A percentile compares a stretch with the other conserved stretches of the same genome.
These are phyloP conservation scores for Thryonomys swinderianus DNA, from an alignment of 2,113 vertebrate genomes.

Conservation along the genomic window DNA sequence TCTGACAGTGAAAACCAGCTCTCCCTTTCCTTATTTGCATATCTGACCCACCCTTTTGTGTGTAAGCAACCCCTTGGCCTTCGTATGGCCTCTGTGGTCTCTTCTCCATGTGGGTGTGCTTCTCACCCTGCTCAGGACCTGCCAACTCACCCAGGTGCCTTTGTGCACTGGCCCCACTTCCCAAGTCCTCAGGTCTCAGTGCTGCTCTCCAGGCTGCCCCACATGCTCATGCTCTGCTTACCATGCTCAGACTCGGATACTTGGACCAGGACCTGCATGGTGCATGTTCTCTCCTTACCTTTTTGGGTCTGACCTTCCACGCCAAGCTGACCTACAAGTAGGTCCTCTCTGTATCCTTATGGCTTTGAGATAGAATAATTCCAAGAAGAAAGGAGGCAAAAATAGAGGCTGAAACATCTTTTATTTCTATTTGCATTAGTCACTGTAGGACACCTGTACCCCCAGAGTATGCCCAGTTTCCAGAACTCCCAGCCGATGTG, in stretches of 20 bases:
- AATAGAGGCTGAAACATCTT: background rate
- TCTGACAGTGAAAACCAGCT: background rate
- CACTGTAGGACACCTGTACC: background rate
- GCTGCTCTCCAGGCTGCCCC: too few relatives aligned
- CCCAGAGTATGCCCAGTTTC: rapidly evolving
- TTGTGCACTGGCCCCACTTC: rapidly evolving
- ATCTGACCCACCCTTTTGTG: background rate
- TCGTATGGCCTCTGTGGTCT: background rate
- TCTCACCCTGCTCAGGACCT: background rate
- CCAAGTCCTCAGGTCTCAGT: too few relatives aligned
- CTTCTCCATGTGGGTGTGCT: background rate
- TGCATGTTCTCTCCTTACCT: background rate
- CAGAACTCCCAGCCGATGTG: too few relatives aligned
- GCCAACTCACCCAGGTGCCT: background rate
- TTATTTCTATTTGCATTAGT: background rate
- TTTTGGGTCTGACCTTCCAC: background rate
- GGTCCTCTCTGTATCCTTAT: background rate
- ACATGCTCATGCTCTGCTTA: too few relatives aligned
- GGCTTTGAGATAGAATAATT: background rate
- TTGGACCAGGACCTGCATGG: background rate
- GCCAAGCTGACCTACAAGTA: background rate
- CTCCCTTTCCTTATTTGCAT: background rate
- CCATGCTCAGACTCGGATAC: background rate
- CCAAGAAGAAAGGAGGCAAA: too few relatives aligned
- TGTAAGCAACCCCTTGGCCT: rapidly evolving